Base-by-base conservation (phyloP, 2,888 invertebrate species). In the Eueremaeus valkanovi region DNA sequence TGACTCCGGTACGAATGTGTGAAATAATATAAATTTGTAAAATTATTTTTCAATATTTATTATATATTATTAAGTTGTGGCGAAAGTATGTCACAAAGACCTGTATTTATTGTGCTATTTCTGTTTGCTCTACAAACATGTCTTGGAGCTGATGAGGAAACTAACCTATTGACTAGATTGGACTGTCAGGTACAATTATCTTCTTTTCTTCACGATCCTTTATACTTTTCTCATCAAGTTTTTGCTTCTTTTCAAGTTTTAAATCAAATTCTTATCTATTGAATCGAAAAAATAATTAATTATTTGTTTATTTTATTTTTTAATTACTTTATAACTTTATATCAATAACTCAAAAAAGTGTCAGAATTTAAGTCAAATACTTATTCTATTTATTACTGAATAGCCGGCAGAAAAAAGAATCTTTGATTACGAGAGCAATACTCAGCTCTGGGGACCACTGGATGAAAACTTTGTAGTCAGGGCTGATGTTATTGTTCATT, bases 361-460 rank as follows among this genome's bases (percentile, higher is more conserved):
- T n/a, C n/a, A n/a, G n/a, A n/a, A n/a, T n/a, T n/a, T n/a, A n/a
- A n/a, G n/a, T n/a, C n/a, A n/a, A n/a, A n/a, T n/a, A n/a, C n/a
- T n/a, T n/a, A n/a, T n/a, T n/a, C 5, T 49, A 49, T 49, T 16
- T 49, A n/a, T 49, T 18, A 49, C 21, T 72, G 42, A 29, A 29
- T 33, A 74, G 51, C 68, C 74, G 58, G 49, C 75, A 55, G 78
- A 79, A 72, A 75, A 75, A 8, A 73, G 77, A n/a, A 70, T 74
- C 31, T 79, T 78, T 31, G 51, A 40, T 3, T 79, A 79, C 51
- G 55, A 75, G 40, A 78, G 78, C 40, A 72, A 29, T 16, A 79
- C 77, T 2, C 73, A 78, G 16, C 70, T 79, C 11, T 79, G 78
- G 78, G 78, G 78, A 18, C 45, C 72, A 9, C 55, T 75, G 55